Evolutionary conservation across 2,113 vertebrate genomes (phyloP), one percentile per base, ranked within the genome.

Genomic region (Phodopus roborovskii): DNA sequence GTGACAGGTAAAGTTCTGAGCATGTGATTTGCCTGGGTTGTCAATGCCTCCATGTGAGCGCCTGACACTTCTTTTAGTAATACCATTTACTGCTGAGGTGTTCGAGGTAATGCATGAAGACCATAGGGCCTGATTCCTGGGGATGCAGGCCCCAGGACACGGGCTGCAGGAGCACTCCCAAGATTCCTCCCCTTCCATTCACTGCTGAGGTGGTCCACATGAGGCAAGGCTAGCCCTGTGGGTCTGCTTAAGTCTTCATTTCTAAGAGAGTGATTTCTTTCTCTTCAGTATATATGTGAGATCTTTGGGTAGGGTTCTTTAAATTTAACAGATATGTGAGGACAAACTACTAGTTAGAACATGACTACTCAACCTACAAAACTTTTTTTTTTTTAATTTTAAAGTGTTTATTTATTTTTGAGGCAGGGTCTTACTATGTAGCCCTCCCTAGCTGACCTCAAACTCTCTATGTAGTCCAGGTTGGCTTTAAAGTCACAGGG

Each of bases 231-330:
- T 66, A 84, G 88, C 62, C 2, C 90, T 71, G 79, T 66, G 78
- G 70, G 88, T 64, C 83, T 75, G 50, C 81, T 36, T 77, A 56
- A 92, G 66, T 24, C 82, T 94, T 33, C 13, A 64, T 64, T 36
- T 94, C 90, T 94, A 92, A 96, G 56, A 77, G 36, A 91, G 70
- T 82, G 96, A 58, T n/a, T 78, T 83, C 85, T 82, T 88, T 73
- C 75, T 71, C n/a, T 93, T 91, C 48, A 45, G 71, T 58, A 88
- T 73, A 45, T 20, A 19, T 68, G 66, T 26, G 19, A 86, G 73
- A 70, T 90, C 33, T 77, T 78, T 77, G 62, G 39, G 48, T 82
- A 96, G 91, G n/a, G 83, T 20, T 3, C 62, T 78, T 92, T 90
- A 60, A 77, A 48, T 62, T 56, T 91, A 73, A 75, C 8, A 45